Conservation (phyloP, 2,888 invertebrate genomes). For the Drosophila dives region DNA sequence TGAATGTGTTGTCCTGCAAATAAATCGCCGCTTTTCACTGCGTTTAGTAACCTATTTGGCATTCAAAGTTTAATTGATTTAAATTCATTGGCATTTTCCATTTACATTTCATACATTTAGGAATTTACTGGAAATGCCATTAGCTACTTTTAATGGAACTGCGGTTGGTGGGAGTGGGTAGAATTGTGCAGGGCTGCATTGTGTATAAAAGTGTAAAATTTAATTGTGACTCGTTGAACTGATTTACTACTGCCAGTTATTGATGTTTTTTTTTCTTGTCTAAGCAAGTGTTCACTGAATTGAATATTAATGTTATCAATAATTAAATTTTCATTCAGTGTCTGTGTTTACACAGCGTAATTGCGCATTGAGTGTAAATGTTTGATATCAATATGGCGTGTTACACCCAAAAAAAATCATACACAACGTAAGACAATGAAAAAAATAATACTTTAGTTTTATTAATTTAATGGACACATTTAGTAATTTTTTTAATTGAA, state of each 20-base stretch:
- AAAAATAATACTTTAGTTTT: slow-evolving; percentile 1
- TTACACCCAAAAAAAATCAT: neutral
- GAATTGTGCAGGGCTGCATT: neutral
- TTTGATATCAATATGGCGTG: neutral
- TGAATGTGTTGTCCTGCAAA: slow-evolving; percentile 23
- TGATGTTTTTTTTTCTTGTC: slow-evolving; percentile 15
- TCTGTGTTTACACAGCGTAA: neutral
- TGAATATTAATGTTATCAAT: slow-evolving; percentile 37
- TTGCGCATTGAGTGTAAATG: slow-evolving; percentile 1
- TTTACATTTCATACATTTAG: slow-evolving; percentile 24
- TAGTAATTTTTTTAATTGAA: slow-evolving; percentile 61
- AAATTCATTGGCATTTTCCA: slow-evolving; percentile 47
- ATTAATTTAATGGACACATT: slow-evolving; percentile 70
- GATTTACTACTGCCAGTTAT: slow-evolving; percentile 58
- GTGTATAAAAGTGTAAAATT: neutral
- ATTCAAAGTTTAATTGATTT: slow-evolving; percentile 54
- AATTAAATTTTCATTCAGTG: slow-evolving; percentile 45
- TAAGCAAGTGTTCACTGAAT: slow-evolving; percentile 1
- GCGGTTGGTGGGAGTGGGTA: slow-evolving; percentile 36
- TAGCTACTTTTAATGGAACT: slow-evolving; percentile 70
- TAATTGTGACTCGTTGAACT: slow-evolving; percentile 51
- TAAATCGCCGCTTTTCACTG: slow-evolving; percentile 38
- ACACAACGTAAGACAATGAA: neutral
- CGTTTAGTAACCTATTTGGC: slow-evolving; percentile 20
- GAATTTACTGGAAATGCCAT: slow-evolving; percentile 61